phyloP scores from a whole-genome alignment of 2,113 vertebrate species.

The Heterocephalus glaber region DNA sequence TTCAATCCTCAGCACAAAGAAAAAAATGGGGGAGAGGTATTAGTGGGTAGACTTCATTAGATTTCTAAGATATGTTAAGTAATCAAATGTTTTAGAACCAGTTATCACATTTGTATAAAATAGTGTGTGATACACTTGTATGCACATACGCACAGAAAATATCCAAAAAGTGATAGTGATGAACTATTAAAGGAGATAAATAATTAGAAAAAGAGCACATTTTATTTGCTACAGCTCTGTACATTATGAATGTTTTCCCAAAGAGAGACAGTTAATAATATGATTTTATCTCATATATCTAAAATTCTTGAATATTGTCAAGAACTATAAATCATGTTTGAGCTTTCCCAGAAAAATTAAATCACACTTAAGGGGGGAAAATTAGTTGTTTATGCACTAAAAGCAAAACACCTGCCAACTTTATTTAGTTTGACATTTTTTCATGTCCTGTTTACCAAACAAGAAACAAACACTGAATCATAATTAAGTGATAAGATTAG shows the following conservation, averaged over 20 bases:
- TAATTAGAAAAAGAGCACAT: not conserved
- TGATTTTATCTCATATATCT: not conserved
- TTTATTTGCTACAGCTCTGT: not conserved
- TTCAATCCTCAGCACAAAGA: not conserved
- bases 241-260: not conserved
- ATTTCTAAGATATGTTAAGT: not conserved
- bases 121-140: not conserved
- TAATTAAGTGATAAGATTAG: conserved; percentile 58
- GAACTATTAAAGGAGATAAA: not conserved
- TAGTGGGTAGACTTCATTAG: not conserved
- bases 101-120: conserved; percentile 16
- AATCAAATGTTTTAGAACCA: conserved; percentile 35
- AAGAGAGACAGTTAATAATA: not conserved
- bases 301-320: conserved; percentile 46
- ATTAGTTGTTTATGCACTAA: conserved; percentile 68
- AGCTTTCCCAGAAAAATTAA: conserved; percentile 65
- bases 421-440: conserved; percentile 68
- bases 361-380: conserved; percentile 53
- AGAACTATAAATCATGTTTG: conserved; percentile 36
- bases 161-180: no score
- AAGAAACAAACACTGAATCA: conserved; percentile 68
- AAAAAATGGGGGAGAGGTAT: not conserved
- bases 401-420: conserved; percentile 75
- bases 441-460: conserved; percentile 53
- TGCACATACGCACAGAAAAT: not conserved